Percentiles rank a stretch among this genome's conserved stretches.
These are phyloP conservation scores for Pogoniulus pusillus DNA, from an alignment of 2,797 vertebrate species.

Conservation along the genomic window DNA sequence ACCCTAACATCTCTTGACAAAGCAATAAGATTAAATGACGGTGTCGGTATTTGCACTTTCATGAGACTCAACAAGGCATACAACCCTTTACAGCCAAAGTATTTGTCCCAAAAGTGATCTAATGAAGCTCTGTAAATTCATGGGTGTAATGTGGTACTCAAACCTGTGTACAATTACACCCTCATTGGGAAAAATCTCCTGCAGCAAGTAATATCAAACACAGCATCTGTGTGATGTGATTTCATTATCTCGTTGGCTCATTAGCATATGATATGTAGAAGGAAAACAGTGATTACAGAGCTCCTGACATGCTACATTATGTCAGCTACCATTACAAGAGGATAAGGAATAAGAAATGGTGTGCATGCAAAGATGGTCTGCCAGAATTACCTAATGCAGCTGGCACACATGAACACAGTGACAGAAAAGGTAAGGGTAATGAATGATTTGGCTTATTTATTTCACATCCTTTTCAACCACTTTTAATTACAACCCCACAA, in stretches of 20 bases:
- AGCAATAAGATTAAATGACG: background rate
- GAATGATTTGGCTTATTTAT: background rate
- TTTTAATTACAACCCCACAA: background rate
- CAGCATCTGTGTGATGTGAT: background rate
- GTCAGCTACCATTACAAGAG: background rate
- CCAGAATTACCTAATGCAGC: background rate
- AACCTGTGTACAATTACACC: background rate
- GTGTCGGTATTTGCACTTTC: background rate
- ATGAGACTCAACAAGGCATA: background rate
- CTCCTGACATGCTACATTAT: background rate
- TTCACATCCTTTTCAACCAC: background rate
- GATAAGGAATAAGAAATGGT: background rate
- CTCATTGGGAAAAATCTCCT: background rate
- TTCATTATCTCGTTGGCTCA: background rate
- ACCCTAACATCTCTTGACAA: background rate
- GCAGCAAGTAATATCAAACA: background rate
- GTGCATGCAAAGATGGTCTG: background rate
- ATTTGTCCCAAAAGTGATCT: background rate
- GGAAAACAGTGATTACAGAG: constrained; percentile 2
- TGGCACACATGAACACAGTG: background rate
- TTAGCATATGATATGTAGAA: background rate
- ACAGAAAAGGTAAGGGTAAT: background rate
- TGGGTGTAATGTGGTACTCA: fast-evolving
- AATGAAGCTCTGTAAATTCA: background rate
- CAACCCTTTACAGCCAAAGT: background rate